A percentile compares a stretch with the other conserved stretches of the same genome.
Evolutionary conservation across 53 echinoderm and acorn worm species (phyloP).

Genomic region (Holothuria leucospilota): DNA sequence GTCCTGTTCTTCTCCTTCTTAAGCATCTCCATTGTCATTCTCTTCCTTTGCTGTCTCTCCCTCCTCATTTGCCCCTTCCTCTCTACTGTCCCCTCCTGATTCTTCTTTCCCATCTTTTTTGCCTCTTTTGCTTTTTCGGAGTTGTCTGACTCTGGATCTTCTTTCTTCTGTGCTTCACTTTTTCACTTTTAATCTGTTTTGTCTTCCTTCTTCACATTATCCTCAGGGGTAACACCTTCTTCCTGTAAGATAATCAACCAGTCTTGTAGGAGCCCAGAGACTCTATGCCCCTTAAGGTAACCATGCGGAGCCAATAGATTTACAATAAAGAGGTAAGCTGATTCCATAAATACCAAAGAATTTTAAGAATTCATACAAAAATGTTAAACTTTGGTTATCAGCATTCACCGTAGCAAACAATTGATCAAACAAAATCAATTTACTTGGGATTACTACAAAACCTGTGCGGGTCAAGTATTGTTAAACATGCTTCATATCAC

Average conservation of each 20-base stretch:
- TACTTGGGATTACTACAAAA: no score
- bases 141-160: slow-evolving; percentile 18
- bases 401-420: no score
- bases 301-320: no score
- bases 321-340: no score
- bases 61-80: slow-evolving; percentile 6
- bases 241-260: background rate
- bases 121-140: slow-evolving; percentile 17
- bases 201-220: background rate
- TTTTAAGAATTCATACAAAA: no score
- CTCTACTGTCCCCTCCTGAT: slow-evolving; percentile 11
- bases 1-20: slow-evolving; percentile 31
- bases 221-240: slow-evolving; percentile 1
- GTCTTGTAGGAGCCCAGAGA: no score
- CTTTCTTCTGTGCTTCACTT: slow-evolving; percentile 30
- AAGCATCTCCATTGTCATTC: slow-evolving; percentile 39
- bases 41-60: slow-evolving; percentile 42
- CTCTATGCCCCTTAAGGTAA: background rate
- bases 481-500: no score
- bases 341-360: no score
- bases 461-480: no score
- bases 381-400: no score
- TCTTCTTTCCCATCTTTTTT: slow-evolving; percentile 25
- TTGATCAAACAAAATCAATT: no score
- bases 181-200: background rate